Base-by-base conservation (phyloP, 2,113 vertebrate species). In the Arothron firmamentum region DNA sequence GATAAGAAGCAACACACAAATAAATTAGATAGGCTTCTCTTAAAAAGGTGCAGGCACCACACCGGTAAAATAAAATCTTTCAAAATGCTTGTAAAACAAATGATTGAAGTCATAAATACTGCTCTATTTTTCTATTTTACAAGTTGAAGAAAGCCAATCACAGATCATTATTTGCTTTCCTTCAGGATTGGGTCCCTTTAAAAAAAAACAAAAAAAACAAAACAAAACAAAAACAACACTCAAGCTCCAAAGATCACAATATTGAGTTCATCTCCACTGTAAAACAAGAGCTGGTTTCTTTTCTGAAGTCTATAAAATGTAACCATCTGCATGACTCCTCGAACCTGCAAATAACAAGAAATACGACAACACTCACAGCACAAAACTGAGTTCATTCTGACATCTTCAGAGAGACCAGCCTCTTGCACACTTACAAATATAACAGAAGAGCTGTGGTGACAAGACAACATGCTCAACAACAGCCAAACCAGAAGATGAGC, bases 361-460 rank as follows among this genome's bases (percentile, higher is more conserved):
- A 62, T 56, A 56, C 67, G 55, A 70, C 64, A 75, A 61, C 66
- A 67, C 59, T 59, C 5, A 62, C 84, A 48, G 70, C 64, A 72
- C 71, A 75, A 69, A 78, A 79, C 47, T 41, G 63, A 75, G 71
- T 58, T 62, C 60, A 75, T 81, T 51, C 52, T 74, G 48, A 76
- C 65, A 69, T 72, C 70, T 70, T 80, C 63, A 85, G 83, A 89
- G 82, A 89, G 83, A 88, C 79, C 88, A 80, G 83, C 81, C 80
- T 82, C 77, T 82, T 81, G 78, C 17, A 9, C 20, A 42, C 61
- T 65, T 20, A 78, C 56, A 68, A 62, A 56, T 46, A 58, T 10
- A 66, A 18, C 62, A 41, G 77, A 42, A 73, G 62, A 58, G 59
- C 38, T 45, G 62, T 80, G 72, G 68, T 72, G 83, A 64, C 57